Evolutionary conservation across 2,888 invertebrate genomes (phyloP), one percentile per base, ranked within the genome.

Genomic region (Idaea dimidiata): DNA sequence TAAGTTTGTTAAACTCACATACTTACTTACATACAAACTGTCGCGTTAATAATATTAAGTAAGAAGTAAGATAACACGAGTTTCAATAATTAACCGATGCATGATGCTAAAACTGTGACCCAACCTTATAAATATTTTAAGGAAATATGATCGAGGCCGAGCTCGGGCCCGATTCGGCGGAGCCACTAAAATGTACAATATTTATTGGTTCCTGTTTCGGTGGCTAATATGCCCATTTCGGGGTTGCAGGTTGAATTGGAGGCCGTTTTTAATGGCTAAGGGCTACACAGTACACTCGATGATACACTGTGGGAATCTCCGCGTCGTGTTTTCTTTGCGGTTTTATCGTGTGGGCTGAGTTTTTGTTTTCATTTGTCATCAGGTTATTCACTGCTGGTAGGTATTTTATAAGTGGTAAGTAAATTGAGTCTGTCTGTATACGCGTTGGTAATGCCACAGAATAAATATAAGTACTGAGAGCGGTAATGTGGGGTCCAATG

Each of bases 91-190:
- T n/a, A n/a, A n/a, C 14, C 14, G 2, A 14, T 43, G 6, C 32
- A 32, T 32, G 10, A 43, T 14, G 43, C 10, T 43, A 14, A 14
- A 43, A 43, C 43, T 43, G 14, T 43, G 43, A 10, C 43, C 43
- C 43, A 8, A 43, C 43, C 43, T 43, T 43, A 10, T 43, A 7
- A 58, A 67, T 65, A 67, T 70, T 79, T 79, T 85, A 88, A 89
- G 89, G 89, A 89, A 89, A 88, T 83, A 85, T 76, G 77, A 69
- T 68, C 82, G 83, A 84, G 87, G 85, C 79, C 84, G 80, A 69
- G 43, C 43, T 43, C 43, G 71, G 72, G 70, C 71, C 82, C 74
- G 75, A 79, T 82, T 83, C 78, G 80, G 83, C 75, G 72, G 73
- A 78, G 14, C 75, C 74, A 78, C 84, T 85, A 83, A 87, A 87